Percentiles rank a stretch among this genome's conserved stretches.
phyloP scores from a whole-genome alignment of 2,113 vertebrate species.

The Corynorhinus townsendii region DNA sequence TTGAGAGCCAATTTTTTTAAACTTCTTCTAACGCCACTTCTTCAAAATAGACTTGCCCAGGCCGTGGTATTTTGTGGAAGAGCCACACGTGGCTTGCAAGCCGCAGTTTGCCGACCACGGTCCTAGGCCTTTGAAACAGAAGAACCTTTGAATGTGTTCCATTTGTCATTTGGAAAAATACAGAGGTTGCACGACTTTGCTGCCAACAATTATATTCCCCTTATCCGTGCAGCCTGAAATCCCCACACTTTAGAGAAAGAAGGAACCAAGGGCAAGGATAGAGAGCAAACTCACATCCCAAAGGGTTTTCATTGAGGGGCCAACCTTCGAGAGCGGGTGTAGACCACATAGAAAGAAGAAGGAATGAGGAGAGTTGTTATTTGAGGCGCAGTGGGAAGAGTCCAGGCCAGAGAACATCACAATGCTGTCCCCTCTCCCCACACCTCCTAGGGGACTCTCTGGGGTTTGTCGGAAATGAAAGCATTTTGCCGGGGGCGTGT shows the following conservation, averaged over 20 bases:
- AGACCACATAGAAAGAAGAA: not conserved
- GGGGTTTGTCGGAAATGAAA: not conserved
- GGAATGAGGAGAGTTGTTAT: not conserved
- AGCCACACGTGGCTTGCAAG: too few species aligned
- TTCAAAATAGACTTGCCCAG: too few species aligned
- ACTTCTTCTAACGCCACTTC: too few species aligned
- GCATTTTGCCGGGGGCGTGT: not conserved
- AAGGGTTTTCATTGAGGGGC: not conserved
- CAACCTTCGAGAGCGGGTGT: accelerated
- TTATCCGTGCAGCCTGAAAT: too few species aligned
- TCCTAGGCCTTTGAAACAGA: not conserved
- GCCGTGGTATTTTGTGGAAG: too few species aligned
- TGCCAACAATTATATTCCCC: not conserved
- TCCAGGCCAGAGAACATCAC: not conserved
- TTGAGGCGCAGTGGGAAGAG: not conserved
- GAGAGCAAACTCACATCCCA: not conserved
- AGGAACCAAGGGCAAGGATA: not conserved
- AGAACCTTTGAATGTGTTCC: not conserved
- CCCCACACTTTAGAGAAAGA: not conserved
- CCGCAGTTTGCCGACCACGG: too few species aligned
- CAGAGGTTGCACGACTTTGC: not conserved
- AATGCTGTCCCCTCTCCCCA: not conserved
- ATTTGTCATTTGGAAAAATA: not conserved
- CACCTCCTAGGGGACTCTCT: not conserved
- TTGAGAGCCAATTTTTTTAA: too few species aligned